A percentile compares a stretch with the other conserved stretches of the same genome.
phyloP scores from a whole-genome alignment of 64 coral and sea anemone species.

The Platygyra sinensis region DNA sequence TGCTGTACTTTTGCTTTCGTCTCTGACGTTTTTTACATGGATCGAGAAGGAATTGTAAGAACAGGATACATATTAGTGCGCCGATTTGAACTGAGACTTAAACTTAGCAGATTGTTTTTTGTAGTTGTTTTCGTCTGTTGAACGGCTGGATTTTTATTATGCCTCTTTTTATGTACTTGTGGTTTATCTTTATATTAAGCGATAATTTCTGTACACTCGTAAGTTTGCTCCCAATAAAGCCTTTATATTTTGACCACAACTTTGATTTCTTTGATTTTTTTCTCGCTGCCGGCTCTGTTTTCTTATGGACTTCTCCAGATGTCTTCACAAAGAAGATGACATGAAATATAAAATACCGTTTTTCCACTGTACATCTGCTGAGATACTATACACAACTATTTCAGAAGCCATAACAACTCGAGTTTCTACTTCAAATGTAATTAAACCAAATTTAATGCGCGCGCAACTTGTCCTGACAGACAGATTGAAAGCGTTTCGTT shows the following conservation, averaged over 20 bases:
- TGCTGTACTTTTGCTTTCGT: background rate
- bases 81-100: too few relatives aligned
- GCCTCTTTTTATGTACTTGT: background rate
- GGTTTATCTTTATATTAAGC: background rate
- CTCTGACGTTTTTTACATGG: background rate
- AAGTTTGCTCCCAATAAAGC: background rate
- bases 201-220: background rate
- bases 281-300: background rate
- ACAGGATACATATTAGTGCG: background rate
- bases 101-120: too few relatives aligned
- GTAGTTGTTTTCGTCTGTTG: too few relatives aligned
- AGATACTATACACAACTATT: background rate
- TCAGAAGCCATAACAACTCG: background rate
- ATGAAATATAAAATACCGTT: too few relatives aligned
- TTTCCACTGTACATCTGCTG: background rate
- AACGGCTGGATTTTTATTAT: too few relatives aligned
- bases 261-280: background rate
- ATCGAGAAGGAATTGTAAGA: background rate
- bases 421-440: background rate
- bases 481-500: background rate
- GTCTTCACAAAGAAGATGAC: background rate
- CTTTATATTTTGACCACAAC: background rate
- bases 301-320: background rate
- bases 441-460: background rate
- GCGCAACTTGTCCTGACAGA: background rate